A percentile compares a stretch with the other conserved stretches of the same genome.
phyloP scores from a whole-genome alignment of 1,140 invertebrate species.

The Agrypnia vestita region DNA sequence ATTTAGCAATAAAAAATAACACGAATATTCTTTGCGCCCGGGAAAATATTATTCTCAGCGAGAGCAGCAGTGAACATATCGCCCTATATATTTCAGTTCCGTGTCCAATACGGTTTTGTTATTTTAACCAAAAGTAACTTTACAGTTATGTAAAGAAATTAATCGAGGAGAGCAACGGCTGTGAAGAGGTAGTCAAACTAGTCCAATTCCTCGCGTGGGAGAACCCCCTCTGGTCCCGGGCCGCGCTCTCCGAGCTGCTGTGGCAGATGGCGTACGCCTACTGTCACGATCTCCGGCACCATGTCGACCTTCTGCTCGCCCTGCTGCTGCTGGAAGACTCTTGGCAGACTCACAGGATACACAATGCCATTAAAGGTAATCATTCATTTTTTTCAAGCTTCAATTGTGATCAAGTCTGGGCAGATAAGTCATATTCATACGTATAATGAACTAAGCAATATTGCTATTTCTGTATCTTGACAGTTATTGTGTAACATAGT shows the following conservation, averaged over 20 bases:
- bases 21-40: no score
- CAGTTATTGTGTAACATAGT: no score
- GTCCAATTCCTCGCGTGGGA: conserved; percentile 97
- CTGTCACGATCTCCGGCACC: conserved; percentile 93
- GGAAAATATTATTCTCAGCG: no score
- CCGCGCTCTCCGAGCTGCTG: conserved; percentile 90
- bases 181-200: conserved; percentile 92
- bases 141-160: conserved; percentile 94
- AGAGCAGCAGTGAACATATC: no score
- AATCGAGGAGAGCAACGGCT: conserved; percentile 93
- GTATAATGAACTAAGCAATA: no score
- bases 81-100: no score
- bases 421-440: no score
- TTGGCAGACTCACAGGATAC: conserved; percentile 94
- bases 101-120: no score
- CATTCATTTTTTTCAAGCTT: not conserved
- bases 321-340: conserved; percentile 94
- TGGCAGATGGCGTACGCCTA: conserved; percentile 97
- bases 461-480: no score
- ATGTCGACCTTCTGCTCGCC: conserved; percentile 90
- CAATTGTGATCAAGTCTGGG: not conserved
- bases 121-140: not conserved
- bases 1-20: no score
- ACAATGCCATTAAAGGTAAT: conserved; percentile 91
- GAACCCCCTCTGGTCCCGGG: conserved; percentile 93